Evolutionary conservation across 2,888 invertebrate genomes (phyloP).

Genomic region (Pheosia gnoma): DNA sequence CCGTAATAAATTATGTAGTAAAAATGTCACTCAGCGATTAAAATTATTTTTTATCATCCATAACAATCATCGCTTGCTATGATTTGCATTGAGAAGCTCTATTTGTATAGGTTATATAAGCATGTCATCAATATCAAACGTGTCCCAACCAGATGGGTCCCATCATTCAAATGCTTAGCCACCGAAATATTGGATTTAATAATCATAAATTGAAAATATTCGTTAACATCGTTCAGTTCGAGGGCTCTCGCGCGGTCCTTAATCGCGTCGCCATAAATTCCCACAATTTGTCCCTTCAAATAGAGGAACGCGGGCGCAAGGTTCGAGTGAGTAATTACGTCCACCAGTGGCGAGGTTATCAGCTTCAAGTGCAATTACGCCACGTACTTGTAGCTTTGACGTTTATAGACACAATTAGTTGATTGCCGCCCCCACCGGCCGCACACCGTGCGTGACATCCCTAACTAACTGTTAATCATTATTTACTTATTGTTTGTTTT

Average conservation of each 20-base stretch:
- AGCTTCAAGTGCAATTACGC: constrained; percentile 36
- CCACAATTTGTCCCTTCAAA: constrained; percentile 29
- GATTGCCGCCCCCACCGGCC: constrained; percentile 35
- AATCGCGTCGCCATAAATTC: constrained; percentile 30
- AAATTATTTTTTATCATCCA: not conserved
- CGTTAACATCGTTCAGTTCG: constrained; percentile 23
- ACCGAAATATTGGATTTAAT: constrained; percentile 33
- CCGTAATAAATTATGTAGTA: not conserved
- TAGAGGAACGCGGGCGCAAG: constrained; percentile 24
- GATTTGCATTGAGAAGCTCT: not conserved
- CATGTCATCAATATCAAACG: not conserved
- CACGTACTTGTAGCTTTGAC: constrained; percentile 33
- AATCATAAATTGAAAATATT: constrained; percentile 33
- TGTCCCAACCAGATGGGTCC: not conserved
- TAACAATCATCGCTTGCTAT: not conserved
- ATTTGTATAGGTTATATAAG: not conserved
- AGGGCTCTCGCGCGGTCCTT: constrained; percentile 29
- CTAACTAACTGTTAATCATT: constrained; percentile 22
- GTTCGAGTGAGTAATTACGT: constrained; percentile 33
- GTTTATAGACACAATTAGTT: constrained; percentile 55
- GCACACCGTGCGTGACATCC: constrained; percentile 26
- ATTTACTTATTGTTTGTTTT: constrained; percentile 20
- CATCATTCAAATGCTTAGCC: constrained; percentile 1
- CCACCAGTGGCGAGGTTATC: constrained; percentile 32
- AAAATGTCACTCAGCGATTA: not conserved